A percentile compares a stretch with the other conserved stretches of the same genome.
phyloP scores from a whole-genome alignment of 2,888 invertebrate genomes.

The Drosophila algonquin region DNA sequence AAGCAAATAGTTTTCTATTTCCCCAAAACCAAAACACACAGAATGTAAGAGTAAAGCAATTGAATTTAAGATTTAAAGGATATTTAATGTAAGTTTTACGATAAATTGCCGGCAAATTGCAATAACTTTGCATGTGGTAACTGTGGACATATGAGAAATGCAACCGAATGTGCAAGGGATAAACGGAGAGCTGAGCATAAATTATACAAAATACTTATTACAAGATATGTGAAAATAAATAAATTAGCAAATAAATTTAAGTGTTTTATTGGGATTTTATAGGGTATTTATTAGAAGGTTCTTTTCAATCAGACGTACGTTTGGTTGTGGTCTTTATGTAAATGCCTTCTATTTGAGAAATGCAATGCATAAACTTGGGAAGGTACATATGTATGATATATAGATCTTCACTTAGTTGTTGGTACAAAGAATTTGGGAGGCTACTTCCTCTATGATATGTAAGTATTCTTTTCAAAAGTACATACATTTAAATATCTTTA shows the following conservation, averaged over 20 bases:
- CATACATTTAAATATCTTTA: neutral
- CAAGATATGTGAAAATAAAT: constrained; percentile 69
- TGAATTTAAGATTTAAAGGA: constrained; percentile 70
- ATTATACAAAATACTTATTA: constrained; percentile 63
- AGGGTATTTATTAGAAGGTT: neutral
- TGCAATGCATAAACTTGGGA: neutral
- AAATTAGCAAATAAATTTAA: constrained; percentile 59
- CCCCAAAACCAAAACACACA: constrained; percentile 35
- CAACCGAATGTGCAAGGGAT: constrained; percentile 44
- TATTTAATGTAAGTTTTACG: constrained; percentile 69
- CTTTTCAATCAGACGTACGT: neutral
- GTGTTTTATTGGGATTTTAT: neutral
- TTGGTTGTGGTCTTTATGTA: neutral
- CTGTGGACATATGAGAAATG: constrained; percentile 63
- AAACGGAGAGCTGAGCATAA: constrained; percentile 56
- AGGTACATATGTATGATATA: no score
- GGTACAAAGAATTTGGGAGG: neutral
- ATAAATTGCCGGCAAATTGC: constrained; percentile 46
- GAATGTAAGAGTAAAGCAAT: constrained; percentile 63
- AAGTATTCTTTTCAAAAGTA: neutral
- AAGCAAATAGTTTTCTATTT: constrained; percentile 71
- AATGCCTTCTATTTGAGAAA: neutral
- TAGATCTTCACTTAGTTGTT: neutral
- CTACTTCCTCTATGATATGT: neutral
- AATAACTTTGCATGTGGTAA: constrained; percentile 40